Evolutionary conservation across 2,888 invertebrate genomes (phyloP), one percentile per base, ranked within the genome.

Genomic region (Drosophila merina): DNA sequence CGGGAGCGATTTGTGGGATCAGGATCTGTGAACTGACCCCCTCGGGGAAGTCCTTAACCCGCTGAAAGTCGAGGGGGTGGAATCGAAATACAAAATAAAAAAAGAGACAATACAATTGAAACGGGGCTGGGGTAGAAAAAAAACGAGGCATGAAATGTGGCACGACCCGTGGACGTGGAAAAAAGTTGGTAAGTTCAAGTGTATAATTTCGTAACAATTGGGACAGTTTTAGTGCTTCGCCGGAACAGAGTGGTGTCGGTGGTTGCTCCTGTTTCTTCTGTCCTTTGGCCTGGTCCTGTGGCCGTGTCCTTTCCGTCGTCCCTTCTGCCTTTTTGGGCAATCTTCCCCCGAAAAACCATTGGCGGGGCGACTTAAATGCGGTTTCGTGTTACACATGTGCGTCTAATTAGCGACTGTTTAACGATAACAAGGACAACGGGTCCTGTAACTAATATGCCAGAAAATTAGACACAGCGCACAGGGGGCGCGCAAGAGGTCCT

Each of bases 341-440:
- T 12, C 33, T 56, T 30, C 30, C 45, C 30, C 44, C 26, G 45
- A 42, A 31, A 52, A 14, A 36, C 36, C 25, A 25, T 66, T 66
- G 57, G 64, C 60, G 56, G 78, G 57, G 68, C 64, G 71, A 77
- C 62, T 86, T 87, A 81, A 86, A 86, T 84, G 89, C 75, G 89
- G 89, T 89, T 88, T 89, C 86, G 76, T 79, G 81, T 89, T 89
- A 88, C 89, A 89, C 89, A 89, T 87, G 81, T 89, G 89, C 79
- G 86, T 77, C 88, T 89, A 88, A 88, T 88, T 88, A 88, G 88
- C 89, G 86, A 79, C 89, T 88, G 82, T 86, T 88, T 80, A 82
- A 76, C 73, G 77, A 75, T 75, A 73, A 68, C 70, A 75, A 72
- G 72, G 52, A 42, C 38, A 30, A 28, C 33, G 38, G 60, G 42